Conservation (phyloP, 2,113 vertebrate species). For the Actenoides hombroni region DNA sequence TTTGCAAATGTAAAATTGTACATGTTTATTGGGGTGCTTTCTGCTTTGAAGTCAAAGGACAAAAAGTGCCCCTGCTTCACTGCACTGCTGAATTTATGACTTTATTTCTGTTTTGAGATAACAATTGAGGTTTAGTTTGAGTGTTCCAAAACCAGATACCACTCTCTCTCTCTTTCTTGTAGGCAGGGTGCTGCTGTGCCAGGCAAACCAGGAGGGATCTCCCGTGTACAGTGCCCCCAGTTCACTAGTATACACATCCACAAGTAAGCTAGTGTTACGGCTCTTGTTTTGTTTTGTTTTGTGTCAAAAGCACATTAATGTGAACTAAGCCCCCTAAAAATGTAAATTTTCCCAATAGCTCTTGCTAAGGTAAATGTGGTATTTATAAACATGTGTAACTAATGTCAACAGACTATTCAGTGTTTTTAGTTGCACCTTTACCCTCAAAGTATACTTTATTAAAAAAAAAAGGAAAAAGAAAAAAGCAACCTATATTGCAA, state of each 20-base stretch:
- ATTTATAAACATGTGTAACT: slow-evolving; percentile 10
- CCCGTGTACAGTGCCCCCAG: slow-evolving; percentile 84
- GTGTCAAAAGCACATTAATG: slow-evolving; percentile 58
- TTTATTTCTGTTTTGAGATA: slow-evolving; percentile 4
- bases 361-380: neutral
- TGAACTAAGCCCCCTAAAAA: slow-evolving; percentile 40
- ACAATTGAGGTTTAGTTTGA: slow-evolving; percentile 31
- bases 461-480: no score
- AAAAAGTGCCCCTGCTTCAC: neutral
- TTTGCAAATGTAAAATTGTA: neutral
- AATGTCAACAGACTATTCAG: neutral
- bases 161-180: slow-evolving; percentile 76
- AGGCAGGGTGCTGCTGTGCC: slow-evolving; percentile 85
- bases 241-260: slow-evolving; percentile 85
- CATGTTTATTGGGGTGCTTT: neutral
- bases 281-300: slow-evolving; percentile 64
- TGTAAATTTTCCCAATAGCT: slow-evolving; percentile 3
- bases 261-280: slow-evolving; percentile 77
- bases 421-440: neutral
- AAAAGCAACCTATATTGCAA: accelerated
- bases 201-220: slow-evolving; percentile 84
- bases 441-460: neutral
- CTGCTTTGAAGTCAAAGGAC: neutral
- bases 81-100: neutral
- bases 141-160: slow-evolving; percentile 70